Evolutionary conservation across 1,140 invertebrate species (phyloP), one percentile per base, ranked within the genome.

Genomic region (Trichonephila inaurata): DNA sequence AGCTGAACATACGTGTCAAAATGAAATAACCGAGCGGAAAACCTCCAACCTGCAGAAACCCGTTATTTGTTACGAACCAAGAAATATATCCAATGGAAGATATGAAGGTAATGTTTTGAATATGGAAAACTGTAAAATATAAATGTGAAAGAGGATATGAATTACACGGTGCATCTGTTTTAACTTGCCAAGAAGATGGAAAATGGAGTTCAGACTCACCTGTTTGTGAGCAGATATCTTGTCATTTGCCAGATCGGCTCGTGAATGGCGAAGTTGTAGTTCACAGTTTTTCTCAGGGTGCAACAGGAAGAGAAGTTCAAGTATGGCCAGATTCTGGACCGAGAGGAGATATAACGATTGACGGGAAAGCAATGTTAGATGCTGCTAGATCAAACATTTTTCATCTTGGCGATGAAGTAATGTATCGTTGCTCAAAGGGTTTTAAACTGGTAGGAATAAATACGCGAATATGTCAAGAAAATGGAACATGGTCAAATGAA

Each of bases 361-460:
- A 93, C 90, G 88, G 91, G 21, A 72, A 94, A 82, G 58, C 86
- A n/a, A 86, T 93, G 69, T 24, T 94, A 6, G 91, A 93, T 69
- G 92, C 82, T 19, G 77, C 94, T 44, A 83, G 89, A 61, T 92
- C 91, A 33, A 83, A 94, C 51, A 89, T 93, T 21, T 94, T 94
- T 77, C 91, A 90, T 28, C 81, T 81, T 44, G 97, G 97, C 24
- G 97, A 97, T 12, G 96, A 97, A 77, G 98, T 97, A 18, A 97
- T 96, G 33, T 98, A 98, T 95, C 96, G 97, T 89, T 98, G 98
- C 95, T 98, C 98, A 95, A 97, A 97, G 51, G 98, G 98, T 77
- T 98, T 98, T 96, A 96, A 97, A 95, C 95, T 97, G 21, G 97
- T 97, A 94, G 97, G 97, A 0, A 86, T 89, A 1, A 91, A 94